Evolutionary conservation across 2,888 invertebrate genomes (phyloP).

Genomic region (Catocala fraxini): DNA sequence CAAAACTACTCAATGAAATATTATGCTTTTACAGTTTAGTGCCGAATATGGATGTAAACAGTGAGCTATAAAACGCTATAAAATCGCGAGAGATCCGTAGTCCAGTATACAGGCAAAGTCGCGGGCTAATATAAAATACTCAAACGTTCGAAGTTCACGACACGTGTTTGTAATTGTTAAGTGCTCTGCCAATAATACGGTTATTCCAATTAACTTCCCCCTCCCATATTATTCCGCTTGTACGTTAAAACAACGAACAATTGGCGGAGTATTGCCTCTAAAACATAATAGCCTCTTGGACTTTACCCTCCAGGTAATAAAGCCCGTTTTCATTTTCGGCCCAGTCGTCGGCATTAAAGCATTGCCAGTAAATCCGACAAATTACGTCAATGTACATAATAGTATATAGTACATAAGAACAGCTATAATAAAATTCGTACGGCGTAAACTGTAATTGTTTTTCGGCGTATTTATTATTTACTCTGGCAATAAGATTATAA

Average conservation of each 20-base stretch:
- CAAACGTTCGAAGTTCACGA: neutral
- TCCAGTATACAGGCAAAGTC: no score
- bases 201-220: constrained; percentile 42
- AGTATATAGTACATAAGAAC: no score
- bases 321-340: constrained; percentile 62
- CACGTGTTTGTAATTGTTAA: constrained; percentile 23
- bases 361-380: constrained; percentile 61
- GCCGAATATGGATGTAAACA: no score
- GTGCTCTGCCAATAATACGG: constrained; percentile 13
- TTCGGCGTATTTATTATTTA: constrained; percentile 11
- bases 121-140: neutral
- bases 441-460: constrained; percentile 24
- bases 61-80: no score
- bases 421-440: constrained; percentile 29
- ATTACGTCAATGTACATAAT: constrained; percentile 51
- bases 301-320: constrained; percentile 65
- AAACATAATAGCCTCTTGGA: constrained; percentile 66
- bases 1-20: no score
- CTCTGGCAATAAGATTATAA: no score
- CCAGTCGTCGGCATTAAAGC: constrained; percentile 45
- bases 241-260: constrained; percentile 40
- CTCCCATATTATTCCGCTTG: constrained; percentile 27
- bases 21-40: no score
- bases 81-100: no score
- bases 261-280: constrained; percentile 53